Evolutionary conservation across 2,113 vertebrate genomes (phyloP), one percentile per base, ranked within the genome.

Genomic region (Pteropus alecto): DNA sequence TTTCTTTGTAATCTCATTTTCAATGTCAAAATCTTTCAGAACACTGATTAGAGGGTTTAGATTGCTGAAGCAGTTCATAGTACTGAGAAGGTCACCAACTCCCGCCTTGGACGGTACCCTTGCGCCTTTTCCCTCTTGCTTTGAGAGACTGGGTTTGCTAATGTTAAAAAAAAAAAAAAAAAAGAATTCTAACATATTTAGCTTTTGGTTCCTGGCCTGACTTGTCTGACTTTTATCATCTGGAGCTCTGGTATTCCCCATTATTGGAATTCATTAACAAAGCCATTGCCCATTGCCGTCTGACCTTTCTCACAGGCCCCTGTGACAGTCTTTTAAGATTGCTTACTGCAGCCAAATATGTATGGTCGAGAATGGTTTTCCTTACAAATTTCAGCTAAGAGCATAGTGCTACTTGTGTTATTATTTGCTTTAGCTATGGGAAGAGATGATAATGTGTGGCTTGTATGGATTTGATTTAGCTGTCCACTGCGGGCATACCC

Each of bases 101-200:
- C 26, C 22, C 54, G 46, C 65, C 38, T 86, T 73, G 70, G 43
- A 16, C 70, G 60, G 19, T 26, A 76, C 22, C 7, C 30, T 73
- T 84, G 22, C 15, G 1, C 51, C 19, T 71, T 86, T 95, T 43
- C 77, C 38, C 38, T 86, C 56, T 88, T 51, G n/a, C n/a, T 94
- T 87, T 85, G 38, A 94, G 79, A 86, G 79, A 86, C 35, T 56
- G 28, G 43, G 28, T 95, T 96, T 95, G 48, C 87, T 87, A 93
- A 90, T 12, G 15, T 84, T 93, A 10, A 86, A 87, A 90, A 58
- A 33, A 30, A 22, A 41, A 77, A 76, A 30, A 43, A 43, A 46
- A 46, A 12, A 46, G 7, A 51, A 22, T 68, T 30, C 56, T 33
- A 41, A 43, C 22, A 90, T 68, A 48, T 79, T 86, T 95, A 74